phyloP scores from a whole-genome alignment of 1,140 invertebrate species.

The Bombus consobrinus region DNA sequence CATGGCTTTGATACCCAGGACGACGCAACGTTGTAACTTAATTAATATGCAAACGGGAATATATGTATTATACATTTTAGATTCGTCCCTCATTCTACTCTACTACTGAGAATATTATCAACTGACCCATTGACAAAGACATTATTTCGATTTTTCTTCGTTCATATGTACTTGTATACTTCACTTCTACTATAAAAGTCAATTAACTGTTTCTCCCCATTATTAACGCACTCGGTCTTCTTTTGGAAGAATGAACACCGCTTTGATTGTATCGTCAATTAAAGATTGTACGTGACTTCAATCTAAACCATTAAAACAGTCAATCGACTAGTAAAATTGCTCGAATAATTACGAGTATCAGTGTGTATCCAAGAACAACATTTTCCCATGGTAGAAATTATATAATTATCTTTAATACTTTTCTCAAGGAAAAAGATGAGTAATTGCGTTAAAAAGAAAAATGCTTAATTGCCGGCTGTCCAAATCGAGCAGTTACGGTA shows the following conservation, averaged over 20 bases:
- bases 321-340: too few species aligned
- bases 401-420: not conserved
- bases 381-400: not conserved
- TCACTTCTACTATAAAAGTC: too few species aligned
- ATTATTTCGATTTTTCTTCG: not conserved
- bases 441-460: not conserved
- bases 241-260: too few species aligned
- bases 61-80: not conserved
- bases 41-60: conserved; percentile 3
- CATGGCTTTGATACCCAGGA: not conserved
- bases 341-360: too few species aligned
- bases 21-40: not conserved
- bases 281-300: too few species aligned
- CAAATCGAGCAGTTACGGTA: not conserved
- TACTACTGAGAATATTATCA: not conserved
- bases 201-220: too few species aligned
- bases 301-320: too few species aligned
- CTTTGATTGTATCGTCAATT: too few species aligned
- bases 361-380: too few species aligned
- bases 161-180: too few species aligned
- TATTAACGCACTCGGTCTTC: too few species aligned
- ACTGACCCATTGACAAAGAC: not conserved
- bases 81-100: not conserved
- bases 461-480: not conserved
- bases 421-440: not conserved